Evolutionary conservation across 1,140 invertebrate genomes (phyloP).

Genomic region (Capitella teleta): DNA sequence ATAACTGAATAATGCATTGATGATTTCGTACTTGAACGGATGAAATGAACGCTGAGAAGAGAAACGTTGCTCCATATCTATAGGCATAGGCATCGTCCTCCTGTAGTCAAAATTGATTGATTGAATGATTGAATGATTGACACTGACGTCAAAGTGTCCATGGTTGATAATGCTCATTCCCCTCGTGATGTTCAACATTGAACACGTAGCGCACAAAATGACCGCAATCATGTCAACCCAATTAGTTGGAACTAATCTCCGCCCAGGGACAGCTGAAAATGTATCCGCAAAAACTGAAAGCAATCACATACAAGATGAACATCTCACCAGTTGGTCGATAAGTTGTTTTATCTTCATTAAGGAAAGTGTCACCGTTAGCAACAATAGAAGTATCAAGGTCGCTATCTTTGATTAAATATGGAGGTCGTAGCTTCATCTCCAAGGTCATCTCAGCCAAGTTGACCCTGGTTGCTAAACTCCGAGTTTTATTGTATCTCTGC

Average conservation of each 20-base stretch:
- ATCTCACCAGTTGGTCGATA: background rate
- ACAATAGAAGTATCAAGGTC: too few relatives aligned
- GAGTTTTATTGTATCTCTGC: conserved; percentile 39
- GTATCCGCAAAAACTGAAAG: background rate
- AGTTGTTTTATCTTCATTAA: background rate
- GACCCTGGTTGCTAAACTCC: conserved; percentile 33
- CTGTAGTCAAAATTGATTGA: background rate
- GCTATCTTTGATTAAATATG: conserved; percentile 26
- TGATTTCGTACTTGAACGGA: too few relatives aligned
- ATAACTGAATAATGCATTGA: too few relatives aligned
- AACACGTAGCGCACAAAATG: background rate
- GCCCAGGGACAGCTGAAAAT: background rate
- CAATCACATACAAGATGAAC: background rate
- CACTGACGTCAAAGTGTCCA: background rate
- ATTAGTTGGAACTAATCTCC: background rate
- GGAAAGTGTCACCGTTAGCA: conserved; percentile 7
- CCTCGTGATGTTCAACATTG: background rate
- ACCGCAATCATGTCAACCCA: background rate
- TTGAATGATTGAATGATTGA: background rate
- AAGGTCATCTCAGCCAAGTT: conserved; percentile 38
- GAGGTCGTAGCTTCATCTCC: conserved; percentile 38
- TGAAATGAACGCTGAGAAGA: background rate
- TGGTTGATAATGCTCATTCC: background rate
- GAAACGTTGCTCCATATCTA: background rate
- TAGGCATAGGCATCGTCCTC: background rate